Evolutionary conservation across 1,140 invertebrate species (phyloP), one percentile per base, ranked within the genome.

Genomic region (Trialeurodes vaporariorum): DNA sequence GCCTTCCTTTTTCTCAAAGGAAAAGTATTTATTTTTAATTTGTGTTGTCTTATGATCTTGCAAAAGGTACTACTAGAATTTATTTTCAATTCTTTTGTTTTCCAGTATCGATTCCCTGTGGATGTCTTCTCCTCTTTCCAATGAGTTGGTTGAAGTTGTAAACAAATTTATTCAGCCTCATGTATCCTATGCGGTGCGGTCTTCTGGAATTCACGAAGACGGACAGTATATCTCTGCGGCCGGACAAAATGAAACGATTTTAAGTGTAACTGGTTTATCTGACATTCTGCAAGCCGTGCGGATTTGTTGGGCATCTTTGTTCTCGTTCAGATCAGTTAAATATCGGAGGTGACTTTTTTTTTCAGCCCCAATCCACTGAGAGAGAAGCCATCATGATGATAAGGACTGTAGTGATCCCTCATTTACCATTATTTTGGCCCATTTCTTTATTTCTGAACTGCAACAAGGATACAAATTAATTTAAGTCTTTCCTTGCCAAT

Each of bases 251-350:
- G 84, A 85, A 59, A 92, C 89, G 0, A 83, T 86, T 69, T 77
- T 94, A 0, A 88, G 89, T 2, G 82, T 89, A 34, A 75, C 76
- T 25, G 78, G 74, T 11, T 73, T 78, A 27, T 76, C 78, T 2
- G 77, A 86, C 72, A 76, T 92, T 1, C 60, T 85, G 1, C 70
- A 78, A 27, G 84, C 82, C 0, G 77, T 93, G 2, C 77, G 83
- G 27, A 80, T 83, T 59, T 94, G 91, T 74, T 94, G 91, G 91
- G 86, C 85, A 0, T 93, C 91, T 1, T 82, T 91, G 40, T 93
- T 85, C 73, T 81, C 87, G 0, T 85, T 83, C 70, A 86, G 87
- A 70, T 90, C 89, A 70, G 83, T 91, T 0, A 81, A 86, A 71
- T 94, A 94, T 72, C 77, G 87, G 67, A 82, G 84, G 83, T 84